Evolutionary conservation across 1,140 invertebrate species (phyloP).

Genomic region (Lordiphosa collinella): DNA sequence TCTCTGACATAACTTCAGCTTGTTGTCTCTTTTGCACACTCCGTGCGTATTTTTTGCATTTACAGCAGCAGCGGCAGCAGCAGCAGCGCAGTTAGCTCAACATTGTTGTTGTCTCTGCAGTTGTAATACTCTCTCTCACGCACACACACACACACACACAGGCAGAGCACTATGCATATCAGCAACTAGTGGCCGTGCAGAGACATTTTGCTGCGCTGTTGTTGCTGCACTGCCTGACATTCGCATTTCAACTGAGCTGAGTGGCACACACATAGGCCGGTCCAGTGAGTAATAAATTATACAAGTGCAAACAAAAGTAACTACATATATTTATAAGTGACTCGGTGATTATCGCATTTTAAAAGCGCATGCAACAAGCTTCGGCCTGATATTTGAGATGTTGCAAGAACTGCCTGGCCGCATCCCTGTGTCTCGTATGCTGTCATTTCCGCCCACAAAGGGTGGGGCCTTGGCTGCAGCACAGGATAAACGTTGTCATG

Average conservation of each 20-base stretch:
- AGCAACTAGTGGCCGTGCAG: slow-evolving; percentile 72
- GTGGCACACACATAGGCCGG: slow-evolving; percentile 9
- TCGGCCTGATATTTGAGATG: no score
- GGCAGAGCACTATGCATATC: slow-evolving; percentile 44
- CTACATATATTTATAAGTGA: neutral
- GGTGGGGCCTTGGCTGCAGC: slow-evolving; percentile 21
- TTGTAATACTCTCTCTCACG: slow-evolving; percentile 35
- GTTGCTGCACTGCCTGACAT: slow-evolving; percentile 31
- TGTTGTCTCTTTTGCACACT: slow-evolving; percentile 14
- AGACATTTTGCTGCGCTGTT: slow-evolving; percentile 32
- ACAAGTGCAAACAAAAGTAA: neutral
- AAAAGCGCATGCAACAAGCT: no score
- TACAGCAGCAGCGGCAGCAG: slow-evolving; percentile 7
- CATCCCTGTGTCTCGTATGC: slow-evolving; percentile 24
- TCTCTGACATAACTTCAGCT: slow-evolving; percentile 10
- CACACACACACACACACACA: slow-evolving; percentile 2
- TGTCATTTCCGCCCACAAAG: slow-evolving; percentile 39
- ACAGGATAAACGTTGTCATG: slow-evolving; percentile 61
- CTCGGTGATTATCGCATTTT: no score
- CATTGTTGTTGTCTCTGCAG: slow-evolving; percentile 34
- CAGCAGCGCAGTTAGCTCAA: slow-evolving; percentile 21
- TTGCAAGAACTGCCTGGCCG: slow-evolving; percentile 37
- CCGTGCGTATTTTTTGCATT: neutral
- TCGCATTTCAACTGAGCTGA: slow-evolving; percentile 23
- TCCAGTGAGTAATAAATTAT: neutral